Evolutionary conservation across 2,113 vertebrate genomes (phyloP).

Genomic region (Falco punctatus): DNA sequence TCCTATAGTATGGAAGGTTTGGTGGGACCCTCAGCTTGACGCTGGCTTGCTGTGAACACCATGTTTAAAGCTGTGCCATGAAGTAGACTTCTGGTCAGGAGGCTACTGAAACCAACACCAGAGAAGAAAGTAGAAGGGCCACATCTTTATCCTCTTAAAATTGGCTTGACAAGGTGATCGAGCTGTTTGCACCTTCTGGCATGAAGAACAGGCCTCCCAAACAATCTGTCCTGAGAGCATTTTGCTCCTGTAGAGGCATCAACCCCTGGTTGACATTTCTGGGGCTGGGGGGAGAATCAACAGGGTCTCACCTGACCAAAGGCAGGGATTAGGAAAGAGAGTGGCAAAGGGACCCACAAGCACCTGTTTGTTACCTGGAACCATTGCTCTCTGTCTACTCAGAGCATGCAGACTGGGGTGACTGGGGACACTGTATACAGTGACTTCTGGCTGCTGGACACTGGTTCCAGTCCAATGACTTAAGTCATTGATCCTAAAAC

Average conservation of each 20-base stretch:
- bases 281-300: background rate
- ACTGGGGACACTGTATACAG: background rate
- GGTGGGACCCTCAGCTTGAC: background rate
- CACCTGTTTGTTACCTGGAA: background rate
- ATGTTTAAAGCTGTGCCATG: background rate
- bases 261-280: background rate
- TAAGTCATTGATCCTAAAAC: background rate
- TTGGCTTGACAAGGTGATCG: background rate
- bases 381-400: background rate
- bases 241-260: background rate
- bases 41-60: background rate
- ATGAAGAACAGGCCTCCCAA: background rate
- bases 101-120: background rate
- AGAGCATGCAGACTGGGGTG: background rate
- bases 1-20: background rate
- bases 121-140: background rate
- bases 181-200: background rate
- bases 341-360: background rate
- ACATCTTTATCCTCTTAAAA: background rate
- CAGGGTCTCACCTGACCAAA: background rate
- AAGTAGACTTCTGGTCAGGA: background rate
- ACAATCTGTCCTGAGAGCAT: background rate
- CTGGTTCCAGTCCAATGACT: background rate
- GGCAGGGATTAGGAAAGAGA: background rate
- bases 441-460: background rate